Conservation (phyloP, 2,888 invertebrate genomes). For the Cheilosia pagana region DNA sequence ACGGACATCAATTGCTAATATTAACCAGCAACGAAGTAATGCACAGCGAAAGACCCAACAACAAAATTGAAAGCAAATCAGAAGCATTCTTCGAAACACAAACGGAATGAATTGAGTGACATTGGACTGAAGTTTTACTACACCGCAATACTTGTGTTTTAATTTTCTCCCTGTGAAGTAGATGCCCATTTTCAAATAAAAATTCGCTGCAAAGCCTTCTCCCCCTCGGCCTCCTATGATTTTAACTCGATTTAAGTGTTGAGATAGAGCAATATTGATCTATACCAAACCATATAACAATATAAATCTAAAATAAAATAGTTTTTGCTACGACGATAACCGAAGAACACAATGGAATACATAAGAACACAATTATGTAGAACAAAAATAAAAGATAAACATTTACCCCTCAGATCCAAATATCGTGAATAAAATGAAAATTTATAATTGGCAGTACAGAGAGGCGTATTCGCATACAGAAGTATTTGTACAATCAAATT, state of each 20-base stretch:
- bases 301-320: conserved; percentile 34
- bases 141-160: conserved; percentile 38
- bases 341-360: conserved; percentile 23
- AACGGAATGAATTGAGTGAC: conserved; percentile 64
- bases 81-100: conserved; percentile 56
- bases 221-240: not conserved
- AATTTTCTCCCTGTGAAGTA: conserved; percentile 15
- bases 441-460: not conserved
- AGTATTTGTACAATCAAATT: too few species aligned
- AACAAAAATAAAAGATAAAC: conserved; percentile 3
- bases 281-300: conserved; percentile 24
- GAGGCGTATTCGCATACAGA: not conserved
- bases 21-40: conserved; percentile 24
- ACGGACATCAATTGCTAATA: conserved; percentile 83
- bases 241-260: conserved; percentile 16
- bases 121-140: conserved; percentile 72
- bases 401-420: conserved; percentile 42
- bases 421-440: conserved; percentile 18
- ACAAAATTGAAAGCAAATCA: conserved; percentile 17
- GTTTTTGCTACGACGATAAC: conserved; percentile 67
- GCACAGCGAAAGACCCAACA: conserved; percentile 26
- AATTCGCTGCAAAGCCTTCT: not conserved
- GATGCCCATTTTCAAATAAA: not conserved
- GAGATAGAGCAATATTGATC: conserved; percentile 24
- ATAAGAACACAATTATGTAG: conserved; percentile 2